phyloP scores from a whole-genome alignment of 2,888 invertebrate species.

The Andricus quercusramuli region DNA sequence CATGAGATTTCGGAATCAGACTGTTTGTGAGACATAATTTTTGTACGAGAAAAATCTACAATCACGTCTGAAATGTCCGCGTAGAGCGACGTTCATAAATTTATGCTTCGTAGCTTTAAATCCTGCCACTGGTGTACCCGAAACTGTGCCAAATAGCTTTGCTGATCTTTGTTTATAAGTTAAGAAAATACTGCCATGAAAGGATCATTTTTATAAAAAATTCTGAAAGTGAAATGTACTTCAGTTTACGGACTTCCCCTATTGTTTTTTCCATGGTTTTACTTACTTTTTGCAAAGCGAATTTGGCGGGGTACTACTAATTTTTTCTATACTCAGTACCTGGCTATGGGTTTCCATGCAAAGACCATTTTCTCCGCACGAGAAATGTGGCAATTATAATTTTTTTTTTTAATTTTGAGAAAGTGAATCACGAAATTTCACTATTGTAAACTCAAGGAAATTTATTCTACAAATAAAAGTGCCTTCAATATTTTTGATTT shows the following conservation, averaged over 20 bases:
- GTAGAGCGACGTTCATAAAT: slow-evolving; percentile 18
- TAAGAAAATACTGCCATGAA: slow-evolving; percentile 30
- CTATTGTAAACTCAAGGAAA: slow-evolving; percentile 66
- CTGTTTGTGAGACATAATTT: slow-evolving; percentile 22
- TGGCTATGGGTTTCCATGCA: slow-evolving; percentile 63
- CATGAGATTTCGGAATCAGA: slow-evolving; percentile 14
- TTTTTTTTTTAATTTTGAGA: slow-evolving; percentile 50
- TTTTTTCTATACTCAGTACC: slow-evolving; percentile 59
- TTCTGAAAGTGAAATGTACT: neutral
- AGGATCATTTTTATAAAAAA: slow-evolving; percentile 10
- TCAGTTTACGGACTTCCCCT: neutral
- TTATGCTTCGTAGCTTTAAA: slow-evolving; percentile 52
- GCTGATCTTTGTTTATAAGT: slow-evolving; percentile 1
- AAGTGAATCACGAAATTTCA: slow-evolving; percentile 62
- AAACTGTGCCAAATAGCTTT: slow-evolving; percentile 23
- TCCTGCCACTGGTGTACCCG: slow-evolving; percentile 19
- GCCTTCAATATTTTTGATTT: slow-evolving; percentile 64
- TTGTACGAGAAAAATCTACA: slow-evolving; percentile 17
- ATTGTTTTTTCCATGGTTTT: neutral
- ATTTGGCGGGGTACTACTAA: slow-evolving; percentile 38
- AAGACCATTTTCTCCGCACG: slow-evolving; percentile 52
- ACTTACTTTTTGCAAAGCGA: neutral
- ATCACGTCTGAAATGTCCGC: slow-evolving; percentile 22
- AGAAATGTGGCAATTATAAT: slow-evolving; percentile 13
- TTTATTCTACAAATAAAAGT: slow-evolving; percentile 73